Percentiles rank a stretch among this genome's conserved stretches.
phyloP scores from a whole-genome alignment of 2,113 vertebrate genomes.

The Otocyon megalotis region DNA sequence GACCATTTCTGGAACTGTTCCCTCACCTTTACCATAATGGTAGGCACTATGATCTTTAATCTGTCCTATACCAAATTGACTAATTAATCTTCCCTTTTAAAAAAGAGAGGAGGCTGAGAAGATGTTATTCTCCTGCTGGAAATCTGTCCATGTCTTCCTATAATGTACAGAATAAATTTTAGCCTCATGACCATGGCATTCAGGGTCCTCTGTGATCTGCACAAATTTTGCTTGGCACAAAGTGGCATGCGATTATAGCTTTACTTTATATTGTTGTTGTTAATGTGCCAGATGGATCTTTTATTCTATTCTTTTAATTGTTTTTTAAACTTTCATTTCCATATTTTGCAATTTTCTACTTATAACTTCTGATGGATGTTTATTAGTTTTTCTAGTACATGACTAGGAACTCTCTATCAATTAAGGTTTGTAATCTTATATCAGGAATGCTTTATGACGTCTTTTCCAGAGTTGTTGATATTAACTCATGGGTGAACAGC shows the following conservation, averaged over 20 bases:
- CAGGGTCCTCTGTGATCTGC: not conserved
- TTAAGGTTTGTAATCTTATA: not conserved
- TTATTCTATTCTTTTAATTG: not conserved
- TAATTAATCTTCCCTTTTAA: slow-evolving; percentile 28
- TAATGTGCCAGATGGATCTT: not conserved
- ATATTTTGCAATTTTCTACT: slow-evolving; percentile 44
- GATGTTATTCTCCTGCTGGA: not conserved
- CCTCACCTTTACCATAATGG: not conserved
- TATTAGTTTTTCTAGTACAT: not conserved
- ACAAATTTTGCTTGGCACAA: slow-evolving; percentile 15
- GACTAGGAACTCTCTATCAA: not conserved
- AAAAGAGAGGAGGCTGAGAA: not conserved
- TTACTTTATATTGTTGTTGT: not conserved
- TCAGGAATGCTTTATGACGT: slow-evolving; percentile 8
- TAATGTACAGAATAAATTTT: not conserved
- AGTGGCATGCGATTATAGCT: not conserved
- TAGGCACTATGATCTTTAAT: slow-evolving; percentile 24
- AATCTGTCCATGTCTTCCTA: slow-evolving; percentile 4
- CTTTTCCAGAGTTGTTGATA: slow-evolving; percentile 25
- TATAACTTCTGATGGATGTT: not conserved
- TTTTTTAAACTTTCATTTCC: slow-evolving; percentile 43
- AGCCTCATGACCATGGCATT: not conserved
- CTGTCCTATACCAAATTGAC: not conserved
- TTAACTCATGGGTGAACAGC: not conserved
- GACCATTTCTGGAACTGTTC: slow-evolving; percentile 40